Evolutionary conservation across 2,797 vertebrate genomes (phyloP).

Genomic region (Lycodopsis pacificus): DNA sequence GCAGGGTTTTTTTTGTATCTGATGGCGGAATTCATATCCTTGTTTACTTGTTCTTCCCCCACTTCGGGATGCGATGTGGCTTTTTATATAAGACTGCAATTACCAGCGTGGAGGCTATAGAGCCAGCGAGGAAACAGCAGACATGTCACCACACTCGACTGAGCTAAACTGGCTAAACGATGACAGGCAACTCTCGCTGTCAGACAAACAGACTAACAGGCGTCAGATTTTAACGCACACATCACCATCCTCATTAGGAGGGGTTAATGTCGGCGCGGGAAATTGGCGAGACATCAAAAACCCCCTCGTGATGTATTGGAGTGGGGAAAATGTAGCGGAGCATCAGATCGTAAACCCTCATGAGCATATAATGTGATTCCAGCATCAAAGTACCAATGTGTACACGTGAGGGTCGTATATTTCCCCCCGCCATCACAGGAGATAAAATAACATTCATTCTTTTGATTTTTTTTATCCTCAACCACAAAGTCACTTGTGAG

Average conservation of each 20-base stretch:
- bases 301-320: slow-evolving; percentile 40
- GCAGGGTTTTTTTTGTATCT: slow-evolving; percentile 47
- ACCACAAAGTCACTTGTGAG: slow-evolving; percentile 10
- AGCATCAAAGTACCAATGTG: slow-evolving; percentile 45
- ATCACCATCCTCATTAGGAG: slow-evolving; percentile 62
- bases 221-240: slow-evolving; percentile 55
- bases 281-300: slow-evolving; percentile 71
- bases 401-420: slow-evolving; percentile 41
- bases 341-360: slow-evolving; percentile 53
- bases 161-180: slow-evolving; percentile 73
- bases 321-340: background rate
- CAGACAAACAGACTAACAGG: slow-evolving; percentile 68
- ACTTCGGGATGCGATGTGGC: slow-evolving; percentile 53
- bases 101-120: slow-evolving; percentile 51
- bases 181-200: slow-evolving; percentile 67
- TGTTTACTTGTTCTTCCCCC: slow-evolving; percentile 56
- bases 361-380: slow-evolving; percentile 16
- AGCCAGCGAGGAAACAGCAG: slow-evolving; percentile 61
- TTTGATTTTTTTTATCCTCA: slow-evolving; percentile 45
- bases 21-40: slow-evolving; percentile 62
- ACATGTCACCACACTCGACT: slow-evolving; percentile 73
- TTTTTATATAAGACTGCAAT: slow-evolving; percentile 61
- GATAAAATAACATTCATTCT: slow-evolving; percentile 55
- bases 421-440: slow-evolving; percentile 44
- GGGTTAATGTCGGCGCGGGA: slow-evolving; percentile 51